These are phyloP conservation scores for Ptiloglossa arizonensis DNA, from an alignment of 1,140 invertebrate species.

Conservation along the genomic window DNA sequence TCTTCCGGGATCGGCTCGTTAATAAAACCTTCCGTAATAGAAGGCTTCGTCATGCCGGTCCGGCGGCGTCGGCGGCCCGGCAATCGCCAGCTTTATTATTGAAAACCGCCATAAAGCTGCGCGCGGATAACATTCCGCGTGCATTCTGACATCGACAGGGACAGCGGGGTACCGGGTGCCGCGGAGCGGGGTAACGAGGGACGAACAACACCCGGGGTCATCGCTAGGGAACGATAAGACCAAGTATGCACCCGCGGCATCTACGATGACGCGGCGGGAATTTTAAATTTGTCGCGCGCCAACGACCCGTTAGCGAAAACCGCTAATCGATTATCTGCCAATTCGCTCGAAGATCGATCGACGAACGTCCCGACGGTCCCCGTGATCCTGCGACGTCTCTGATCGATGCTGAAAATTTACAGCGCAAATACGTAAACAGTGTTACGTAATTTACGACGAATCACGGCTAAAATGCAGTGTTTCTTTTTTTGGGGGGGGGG, in stretches of 20 bases:
- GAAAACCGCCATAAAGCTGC: slow-evolving; percentile 69
- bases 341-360: slow-evolving; percentile 4
- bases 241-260: background rate
- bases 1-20: slow-evolving; percentile 74
- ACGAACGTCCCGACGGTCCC: background rate
- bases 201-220: slow-evolving; percentile 26
- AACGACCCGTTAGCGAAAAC: background rate
- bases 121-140: slow-evolving; percentile 50
- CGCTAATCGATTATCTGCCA: slow-evolving; percentile 23
- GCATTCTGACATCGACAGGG: slow-evolving; percentile 27
- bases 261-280: background rate
- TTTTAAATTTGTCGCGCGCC: slow-evolving; percentile 34
- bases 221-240: slow-evolving; percentile 3
- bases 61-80: background rate
- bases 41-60: slow-evolving; percentile 60
- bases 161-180: background rate
- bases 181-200: background rate
- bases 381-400: no score
- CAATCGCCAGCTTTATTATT: slow-evolving; percentile 68
- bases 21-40: slow-evolving; percentile 71
- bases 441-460: background rate
- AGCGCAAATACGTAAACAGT: background rate
- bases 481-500: background rate
- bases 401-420: no score
- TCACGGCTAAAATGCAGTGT: background rate